Conservation (phyloP, 2,797 vertebrate species). For the Schizopygopsis malacanthus region DNA sequence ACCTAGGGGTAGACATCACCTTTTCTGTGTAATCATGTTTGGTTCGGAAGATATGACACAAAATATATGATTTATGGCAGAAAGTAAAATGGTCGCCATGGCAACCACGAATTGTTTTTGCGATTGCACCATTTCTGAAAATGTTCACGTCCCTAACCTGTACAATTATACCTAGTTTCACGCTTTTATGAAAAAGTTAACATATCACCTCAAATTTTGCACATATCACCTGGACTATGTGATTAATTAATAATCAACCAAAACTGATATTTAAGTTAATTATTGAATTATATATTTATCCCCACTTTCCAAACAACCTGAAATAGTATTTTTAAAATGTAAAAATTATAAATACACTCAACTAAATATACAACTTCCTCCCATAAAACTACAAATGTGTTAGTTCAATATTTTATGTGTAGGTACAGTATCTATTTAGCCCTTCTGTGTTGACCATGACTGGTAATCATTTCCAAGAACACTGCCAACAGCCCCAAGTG, state of each 20-base stretch:
- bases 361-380: background rate
- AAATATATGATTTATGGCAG: no score
- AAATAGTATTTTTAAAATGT: background rate
- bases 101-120: no score
- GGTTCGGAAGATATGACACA: no score
- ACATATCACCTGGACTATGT: background rate
- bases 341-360: background rate
- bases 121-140: no score
- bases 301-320: background rate
- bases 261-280: background rate
- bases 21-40: no score
- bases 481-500: constrained; percentile 30
- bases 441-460: constrained; percentile 22
- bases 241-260: background rate
- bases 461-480: constrained; percentile 47
- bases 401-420: constrained; percentile 1
- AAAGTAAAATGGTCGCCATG: no score
- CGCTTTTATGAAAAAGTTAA: no score
- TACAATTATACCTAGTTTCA: no score
- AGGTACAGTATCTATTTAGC: constrained; percentile 29
- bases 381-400: background rate
- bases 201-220: no score
- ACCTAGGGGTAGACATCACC: no score
- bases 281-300: background rate
- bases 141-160: no score